Evolutionary conservation across 2,888 invertebrate genomes (phyloP).

Genomic region (Gandaritis pyraliata): DNA sequence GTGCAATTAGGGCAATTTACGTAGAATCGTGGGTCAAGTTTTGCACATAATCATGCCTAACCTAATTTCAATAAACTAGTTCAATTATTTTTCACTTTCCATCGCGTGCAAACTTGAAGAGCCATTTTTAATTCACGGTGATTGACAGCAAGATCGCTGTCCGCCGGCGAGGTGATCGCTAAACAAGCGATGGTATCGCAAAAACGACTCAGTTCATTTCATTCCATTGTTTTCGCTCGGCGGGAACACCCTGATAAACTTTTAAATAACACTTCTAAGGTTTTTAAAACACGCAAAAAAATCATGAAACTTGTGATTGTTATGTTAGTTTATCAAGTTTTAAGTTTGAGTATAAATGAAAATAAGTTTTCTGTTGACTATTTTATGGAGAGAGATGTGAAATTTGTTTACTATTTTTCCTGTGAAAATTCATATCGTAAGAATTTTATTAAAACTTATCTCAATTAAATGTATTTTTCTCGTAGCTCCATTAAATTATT

Average conservation of each 20-base stretch:
- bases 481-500: too few relatives aligned
- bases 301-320: constrained; percentile 27
- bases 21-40: too few relatives aligned
- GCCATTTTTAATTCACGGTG: constrained; percentile 39
- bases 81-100: constrained; percentile 26
- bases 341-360: constrained; percentile 28
- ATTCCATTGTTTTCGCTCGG: constrained; percentile 2
- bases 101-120: constrained; percentile 25
- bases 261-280: background rate
- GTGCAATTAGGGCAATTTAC: too few relatives aligned
- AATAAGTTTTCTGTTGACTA: constrained; percentile 53
- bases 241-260: background rate
- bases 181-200: constrained; percentile 16
- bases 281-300: background rate
- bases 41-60: background rate
- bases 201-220: constrained; percentile 19
- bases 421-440: constrained; percentile 54
- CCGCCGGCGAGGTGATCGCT: constrained; percentile 23
- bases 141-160: constrained; percentile 46
- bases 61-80: constrained; percentile 3
- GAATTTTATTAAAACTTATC: constrained; percentile 30
- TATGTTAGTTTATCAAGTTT: constrained; percentile 11
- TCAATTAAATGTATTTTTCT: background rate
- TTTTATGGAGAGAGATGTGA: constrained; percentile 50
- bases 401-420: constrained; percentile 55